Percentiles rank a stretch among this genome's conserved stretches.
Evolutionary conservation across 2,113 vertebrate genomes (phyloP).

Genomic region (Heloderma charlesbogerti): DNA sequence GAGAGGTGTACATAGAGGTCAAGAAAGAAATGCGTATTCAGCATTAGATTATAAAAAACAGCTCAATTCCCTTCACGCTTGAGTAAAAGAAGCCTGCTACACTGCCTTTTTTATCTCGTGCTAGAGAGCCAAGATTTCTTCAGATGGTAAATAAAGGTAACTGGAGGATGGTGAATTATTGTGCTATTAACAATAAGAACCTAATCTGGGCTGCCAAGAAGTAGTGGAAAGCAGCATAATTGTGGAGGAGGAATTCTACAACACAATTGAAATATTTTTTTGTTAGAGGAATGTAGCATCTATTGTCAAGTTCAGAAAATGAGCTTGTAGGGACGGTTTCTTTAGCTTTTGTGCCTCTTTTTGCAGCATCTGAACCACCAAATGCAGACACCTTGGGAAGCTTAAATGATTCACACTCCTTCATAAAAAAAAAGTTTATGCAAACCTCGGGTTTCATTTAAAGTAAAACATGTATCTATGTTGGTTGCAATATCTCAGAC

Average conservation of each 20-base stretch:
- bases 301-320: neutral
- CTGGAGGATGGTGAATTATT: too few species aligned
- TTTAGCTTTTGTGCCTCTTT: neutral
- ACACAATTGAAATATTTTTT: neutral
- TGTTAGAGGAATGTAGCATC: neutral
- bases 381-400: neutral
- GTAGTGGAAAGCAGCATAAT: neutral
- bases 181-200: too few species aligned
- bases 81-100: neutral
- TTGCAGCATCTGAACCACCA: neutral
- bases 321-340: neutral
- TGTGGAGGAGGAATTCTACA: neutral
- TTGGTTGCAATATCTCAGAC: neutral
- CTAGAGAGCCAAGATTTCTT: neutral
- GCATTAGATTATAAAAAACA: neutral
- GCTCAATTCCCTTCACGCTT: neutral
- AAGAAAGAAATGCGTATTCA: neutral
- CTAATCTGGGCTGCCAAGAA: too few species aligned
- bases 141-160: too few species aligned
- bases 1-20: neutral
- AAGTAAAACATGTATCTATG: neutral
- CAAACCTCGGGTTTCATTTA: neutral
- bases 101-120: neutral
- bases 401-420: neutral
- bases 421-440: neutral